Percentiles rank a stretch among this genome's conserved stretches.
Conservation (phyloP, 1,140 invertebrate species). For the Drosophila nannoptera region DNA sequence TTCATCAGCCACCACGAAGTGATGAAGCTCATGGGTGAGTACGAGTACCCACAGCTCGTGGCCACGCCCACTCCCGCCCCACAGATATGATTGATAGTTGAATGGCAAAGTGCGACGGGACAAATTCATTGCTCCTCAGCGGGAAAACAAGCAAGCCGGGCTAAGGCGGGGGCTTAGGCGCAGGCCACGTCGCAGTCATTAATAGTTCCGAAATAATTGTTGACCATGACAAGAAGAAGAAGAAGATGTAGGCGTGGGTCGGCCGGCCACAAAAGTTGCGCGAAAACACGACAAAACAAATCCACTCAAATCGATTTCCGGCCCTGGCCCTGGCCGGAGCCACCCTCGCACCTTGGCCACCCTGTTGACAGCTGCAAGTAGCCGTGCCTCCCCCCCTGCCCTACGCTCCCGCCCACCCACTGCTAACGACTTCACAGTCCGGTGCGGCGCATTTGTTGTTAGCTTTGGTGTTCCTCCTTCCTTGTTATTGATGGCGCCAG, state of each 20-base stretch:
- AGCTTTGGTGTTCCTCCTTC: slow-evolving; percentile 61
- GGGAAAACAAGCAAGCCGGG: slow-evolving; percentile 56
- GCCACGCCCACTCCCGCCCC: slow-evolving; percentile 22
- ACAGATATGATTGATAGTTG: slow-evolving; percentile 66
- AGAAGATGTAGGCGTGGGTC: not conserved
- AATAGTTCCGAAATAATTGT: slow-evolving; percentile 75
- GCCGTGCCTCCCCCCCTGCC: slow-evolving; percentile 9
- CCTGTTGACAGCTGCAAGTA: slow-evolving; percentile 69
- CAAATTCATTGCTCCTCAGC: slow-evolving; percentile 66
- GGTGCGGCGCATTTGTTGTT: slow-evolving; percentile 50
- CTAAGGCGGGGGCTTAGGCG: not conserved
- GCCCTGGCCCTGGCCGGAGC: slow-evolving; percentile 35
- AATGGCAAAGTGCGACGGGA: slow-evolving; percentile 60
- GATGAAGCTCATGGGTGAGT: slow-evolving; percentile 86
- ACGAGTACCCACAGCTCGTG: too few species aligned
- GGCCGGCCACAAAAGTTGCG: slow-evolving; percentile 50
- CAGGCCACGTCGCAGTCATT: slow-evolving; percentile 60
- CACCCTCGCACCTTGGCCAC: slow-evolving; percentile 40
- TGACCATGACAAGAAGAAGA: slow-evolving; percentile 47
- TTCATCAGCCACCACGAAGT: slow-evolving; percentile 88
- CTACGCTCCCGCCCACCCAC: not conserved
- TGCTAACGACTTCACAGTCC: slow-evolving; percentile 45
- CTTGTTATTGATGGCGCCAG: slow-evolving; percentile 69
- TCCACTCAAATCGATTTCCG: slow-evolving; percentile 75
- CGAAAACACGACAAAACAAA: slow-evolving; percentile 65